Percentiles rank a stretch among this genome's conserved stretches.
These are phyloP conservation scores for Eilema caniola DNA, from an alignment of 2,888 invertebrate species.

Conservation along the genomic window DNA sequence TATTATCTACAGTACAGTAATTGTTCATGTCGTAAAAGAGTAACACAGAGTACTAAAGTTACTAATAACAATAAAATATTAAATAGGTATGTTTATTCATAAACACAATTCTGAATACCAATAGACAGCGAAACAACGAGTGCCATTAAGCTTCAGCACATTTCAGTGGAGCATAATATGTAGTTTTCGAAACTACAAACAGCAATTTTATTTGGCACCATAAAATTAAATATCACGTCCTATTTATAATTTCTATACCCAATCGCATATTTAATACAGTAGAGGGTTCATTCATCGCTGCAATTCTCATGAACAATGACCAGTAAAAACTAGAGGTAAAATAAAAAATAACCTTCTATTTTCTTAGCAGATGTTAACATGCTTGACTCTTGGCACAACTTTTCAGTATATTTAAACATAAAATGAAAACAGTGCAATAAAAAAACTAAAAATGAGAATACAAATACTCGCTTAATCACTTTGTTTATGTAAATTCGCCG, in stretches of 20 bases:
- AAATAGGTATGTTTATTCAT: background rate
- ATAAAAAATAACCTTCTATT: constrained; percentile 69
- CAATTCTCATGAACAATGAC: constrained; percentile 26
- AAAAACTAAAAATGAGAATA: constrained; percentile 42
- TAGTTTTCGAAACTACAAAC: constrained; percentile 14
- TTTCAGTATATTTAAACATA: constrained; percentile 54
- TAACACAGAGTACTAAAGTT: constrained; percentile 18
- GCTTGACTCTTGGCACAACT: constrained; percentile 69
- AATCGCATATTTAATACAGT: constrained; percentile 22
- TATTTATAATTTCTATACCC: background rate
- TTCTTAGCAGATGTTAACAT: constrained; percentile 63
- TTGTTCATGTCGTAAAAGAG: constrained; percentile 16
- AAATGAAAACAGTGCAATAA: constrained; percentile 62
- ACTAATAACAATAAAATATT: constrained; percentile 13
- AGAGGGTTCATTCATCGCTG: constrained; percentile 44
- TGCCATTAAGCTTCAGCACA: background rate
- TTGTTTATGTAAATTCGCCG: constrained; percentile 64
- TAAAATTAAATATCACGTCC: background rate
- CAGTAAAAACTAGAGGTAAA: constrained; percentile 46
- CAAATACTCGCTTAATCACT: constrained; percentile 68
- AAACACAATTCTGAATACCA: background rate
- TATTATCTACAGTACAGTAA: constrained; percentile 6
- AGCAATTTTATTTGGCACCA: constrained; percentile 31
- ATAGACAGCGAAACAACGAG: background rate
- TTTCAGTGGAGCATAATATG: background rate